These are phyloP conservation scores for Magallana ariakensis DNA, from an alignment of 1,140 invertebrate species.

Conservation along the genomic window DNA sequence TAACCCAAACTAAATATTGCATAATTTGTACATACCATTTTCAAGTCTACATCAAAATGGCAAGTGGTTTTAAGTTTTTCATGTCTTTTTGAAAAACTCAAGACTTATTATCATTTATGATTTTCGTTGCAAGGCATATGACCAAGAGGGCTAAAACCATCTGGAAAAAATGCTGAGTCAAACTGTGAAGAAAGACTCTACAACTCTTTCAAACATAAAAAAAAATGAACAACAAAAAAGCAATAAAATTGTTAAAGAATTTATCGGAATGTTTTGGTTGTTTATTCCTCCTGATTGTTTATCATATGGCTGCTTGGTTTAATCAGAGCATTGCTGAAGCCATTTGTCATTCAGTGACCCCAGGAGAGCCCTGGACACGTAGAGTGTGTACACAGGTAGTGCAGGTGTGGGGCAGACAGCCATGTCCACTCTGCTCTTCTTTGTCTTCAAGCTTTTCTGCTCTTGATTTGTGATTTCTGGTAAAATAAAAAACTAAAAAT, in stretches of 20 bases:
- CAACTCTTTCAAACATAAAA: not conserved
- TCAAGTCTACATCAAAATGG: not conserved
- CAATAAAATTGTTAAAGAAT: constrained; percentile 25
- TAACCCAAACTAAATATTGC: constrained; percentile 30
- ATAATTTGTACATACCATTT: not conserved
- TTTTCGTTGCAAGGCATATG: not conserved
- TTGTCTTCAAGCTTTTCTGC: not conserved
- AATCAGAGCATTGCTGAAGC: constrained; percentile 25
- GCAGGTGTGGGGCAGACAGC: not conserved
- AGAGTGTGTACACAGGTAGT: constrained; percentile 11
- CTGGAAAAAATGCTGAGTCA: not conserved
- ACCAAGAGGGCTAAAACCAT: not conserved
- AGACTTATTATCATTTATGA: not conserved
- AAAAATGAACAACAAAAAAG: not conserved
- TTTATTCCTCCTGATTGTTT: not conserved
- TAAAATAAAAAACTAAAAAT: not conserved
- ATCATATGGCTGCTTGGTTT: not conserved
- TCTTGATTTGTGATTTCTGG: not conserved
- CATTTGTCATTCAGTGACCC: constrained; percentile 23
- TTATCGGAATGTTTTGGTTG: not conserved
- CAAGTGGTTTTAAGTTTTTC: not conserved
- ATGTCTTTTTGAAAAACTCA: not conserved
- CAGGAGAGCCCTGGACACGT: not conserved
- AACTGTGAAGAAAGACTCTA: not conserved
- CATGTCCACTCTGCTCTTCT: not conserved